Conservation (phyloP, 1,140 invertebrate genomes). For the Heliconius congener region DNA sequence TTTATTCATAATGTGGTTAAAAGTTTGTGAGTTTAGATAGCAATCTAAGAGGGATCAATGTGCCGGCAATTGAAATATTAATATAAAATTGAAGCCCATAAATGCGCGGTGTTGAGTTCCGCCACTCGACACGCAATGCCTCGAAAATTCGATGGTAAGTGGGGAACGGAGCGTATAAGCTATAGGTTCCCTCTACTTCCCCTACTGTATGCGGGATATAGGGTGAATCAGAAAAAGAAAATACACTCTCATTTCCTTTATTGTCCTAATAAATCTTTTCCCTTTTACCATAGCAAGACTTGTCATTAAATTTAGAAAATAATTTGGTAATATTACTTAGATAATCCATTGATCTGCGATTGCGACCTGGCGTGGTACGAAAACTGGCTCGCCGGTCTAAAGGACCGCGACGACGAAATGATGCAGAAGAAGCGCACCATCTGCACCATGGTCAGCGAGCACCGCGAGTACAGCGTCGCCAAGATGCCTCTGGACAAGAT, state of each 20-base stretch:
- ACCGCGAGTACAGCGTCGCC: constrained; percentile 90
- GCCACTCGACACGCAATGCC: no score
- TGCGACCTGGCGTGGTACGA: constrained; percentile 94
- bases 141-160: no score
- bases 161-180: no score
- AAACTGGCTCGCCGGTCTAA: constrained; percentile 88
- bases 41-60: no score
- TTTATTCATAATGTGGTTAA: no score
- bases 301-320: no score
- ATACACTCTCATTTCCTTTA: not conserved
- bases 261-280: not conserved
- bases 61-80: not conserved
- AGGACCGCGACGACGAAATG: constrained; percentile 90
- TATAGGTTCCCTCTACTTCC: no score
- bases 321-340: constrained; percentile 73
- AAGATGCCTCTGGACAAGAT: constrained; percentile 90
- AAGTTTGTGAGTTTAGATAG: no score
- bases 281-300: not conserved
- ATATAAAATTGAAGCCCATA: not conserved
- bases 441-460: constrained; percentile 88
- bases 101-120: no score
- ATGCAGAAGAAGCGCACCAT: constrained; percentile 92
- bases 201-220: no score
- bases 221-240: not conserved
- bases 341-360: constrained; percentile 93